phyloP scores from a whole-genome alignment of 2,113 vertebrate species.

The Gila orcuttii region DNA sequence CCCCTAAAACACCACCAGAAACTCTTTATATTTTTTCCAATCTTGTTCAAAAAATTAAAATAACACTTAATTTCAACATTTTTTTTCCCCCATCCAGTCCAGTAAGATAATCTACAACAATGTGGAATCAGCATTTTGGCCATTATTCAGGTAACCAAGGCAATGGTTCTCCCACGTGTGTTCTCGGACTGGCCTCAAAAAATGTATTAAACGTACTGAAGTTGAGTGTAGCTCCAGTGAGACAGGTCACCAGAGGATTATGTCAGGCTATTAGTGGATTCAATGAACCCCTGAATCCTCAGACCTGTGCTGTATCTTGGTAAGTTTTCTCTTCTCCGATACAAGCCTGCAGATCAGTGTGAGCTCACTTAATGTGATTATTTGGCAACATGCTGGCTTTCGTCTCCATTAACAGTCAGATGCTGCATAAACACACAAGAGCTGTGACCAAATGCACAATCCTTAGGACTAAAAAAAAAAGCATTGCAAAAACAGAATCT shows the following conservation, averaged over 20 bases:
- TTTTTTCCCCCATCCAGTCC: no score
- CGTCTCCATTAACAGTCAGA: constrained; percentile 17
- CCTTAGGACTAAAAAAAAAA: not conserved
- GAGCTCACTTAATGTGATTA: constrained; percentile 30
- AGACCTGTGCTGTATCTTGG: constrained; percentile 2
- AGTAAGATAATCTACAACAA: not conserved
- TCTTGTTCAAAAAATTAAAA: no score
- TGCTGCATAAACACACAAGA: not conserved
- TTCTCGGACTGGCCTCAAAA: not conserved
- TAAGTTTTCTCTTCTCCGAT: not conserved
- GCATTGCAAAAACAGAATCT: not conserved
- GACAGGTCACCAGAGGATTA: not conserved
- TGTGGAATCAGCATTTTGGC: constrained; percentile 12
- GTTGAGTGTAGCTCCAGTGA: constrained; percentile 2
- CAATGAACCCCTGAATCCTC: not conserved
- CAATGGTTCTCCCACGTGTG: not conserved
- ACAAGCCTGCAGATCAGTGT: constrained; percentile 18
- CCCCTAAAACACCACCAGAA: no score
- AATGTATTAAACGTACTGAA: not conserved
- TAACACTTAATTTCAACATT: no score
- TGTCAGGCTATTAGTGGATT: constrained; percentile 22
- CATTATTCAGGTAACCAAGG: constrained; percentile 2
- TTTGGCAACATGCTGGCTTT: not conserved
- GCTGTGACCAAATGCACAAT: not conserved
- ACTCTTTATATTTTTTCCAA: no score